Conservation (phyloP, 2,113 vertebrate species). For the Lathamus discolor region DNA sequence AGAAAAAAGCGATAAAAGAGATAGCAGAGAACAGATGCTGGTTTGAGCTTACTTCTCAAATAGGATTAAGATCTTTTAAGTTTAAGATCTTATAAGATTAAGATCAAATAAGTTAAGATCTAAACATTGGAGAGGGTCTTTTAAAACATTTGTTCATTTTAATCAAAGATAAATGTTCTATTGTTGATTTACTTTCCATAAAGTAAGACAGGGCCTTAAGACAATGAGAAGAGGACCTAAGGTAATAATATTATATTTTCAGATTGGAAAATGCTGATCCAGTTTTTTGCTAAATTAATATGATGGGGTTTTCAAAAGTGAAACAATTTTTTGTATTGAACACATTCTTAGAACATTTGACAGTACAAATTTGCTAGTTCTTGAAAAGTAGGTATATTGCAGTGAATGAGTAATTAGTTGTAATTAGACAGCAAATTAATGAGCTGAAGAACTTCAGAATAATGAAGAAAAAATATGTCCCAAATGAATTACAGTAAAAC, state of each 20-base stretch:
- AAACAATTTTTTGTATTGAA: background rate
- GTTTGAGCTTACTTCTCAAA: background rate
- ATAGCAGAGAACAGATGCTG: background rate
- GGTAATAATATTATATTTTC: background rate
- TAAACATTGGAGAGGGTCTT: background rate
- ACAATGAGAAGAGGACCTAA: background rate
- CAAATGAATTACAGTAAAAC: background rate
- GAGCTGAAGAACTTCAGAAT: background rate
- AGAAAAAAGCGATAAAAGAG: background rate
- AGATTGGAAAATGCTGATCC: background rate
- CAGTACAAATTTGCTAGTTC: background rate
- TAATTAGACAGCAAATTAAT: slow-evolving; percentile 14
- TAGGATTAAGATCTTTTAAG: background rate
- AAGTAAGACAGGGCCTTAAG: background rate
- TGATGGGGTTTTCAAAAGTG: background rate
- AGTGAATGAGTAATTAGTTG: background rate
- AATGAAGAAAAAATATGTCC: background rate
- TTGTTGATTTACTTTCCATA: background rate
- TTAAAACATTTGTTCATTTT: background rate
- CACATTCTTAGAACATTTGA: background rate
- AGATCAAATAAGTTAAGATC: background rate
- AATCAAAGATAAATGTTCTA: background rate
- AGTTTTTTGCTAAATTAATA: background rate
- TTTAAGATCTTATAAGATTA: background rate
- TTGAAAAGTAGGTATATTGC: slow-evolving; percentile 3